Evolutionary conservation across 2,797 vertebrate genomes (phyloP).

Genomic region (Eidolon dupreanum): DNA sequence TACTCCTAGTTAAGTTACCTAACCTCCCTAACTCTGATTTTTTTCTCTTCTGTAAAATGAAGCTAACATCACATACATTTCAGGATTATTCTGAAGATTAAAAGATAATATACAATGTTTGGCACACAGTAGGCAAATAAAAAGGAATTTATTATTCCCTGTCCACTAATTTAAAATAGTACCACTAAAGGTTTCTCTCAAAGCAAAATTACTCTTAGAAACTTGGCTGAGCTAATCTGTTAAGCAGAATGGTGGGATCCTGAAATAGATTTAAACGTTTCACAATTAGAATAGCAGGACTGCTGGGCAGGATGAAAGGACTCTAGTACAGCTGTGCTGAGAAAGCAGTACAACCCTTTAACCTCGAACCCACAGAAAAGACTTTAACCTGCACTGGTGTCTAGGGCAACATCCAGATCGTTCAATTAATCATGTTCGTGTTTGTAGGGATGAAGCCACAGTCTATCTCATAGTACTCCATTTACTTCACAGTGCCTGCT

Average conservation of each 20-base stretch:
- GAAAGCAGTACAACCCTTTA: slow-evolving; percentile 10
- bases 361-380: slow-evolving; percentile 19
- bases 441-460: neutral
- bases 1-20: slow-evolving; percentile 31
- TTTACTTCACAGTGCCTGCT: slow-evolving; percentile 16
- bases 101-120: slow-evolving; percentile 51
- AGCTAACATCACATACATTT: slow-evolving; percentile 50
- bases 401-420: slow-evolving; percentile 2
- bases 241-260: slow-evolving; percentile 17
- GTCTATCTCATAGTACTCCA: neutral
- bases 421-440: neutral
- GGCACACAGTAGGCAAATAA: slow-evolving; percentile 27
- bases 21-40: neutral
- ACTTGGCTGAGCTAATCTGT: slow-evolving; percentile 33
- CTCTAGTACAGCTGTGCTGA: neutral
- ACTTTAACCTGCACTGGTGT: slow-evolving; percentile 10
- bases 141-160: slow-evolving; percentile 44
- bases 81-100: slow-evolving; percentile 47
- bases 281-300: slow-evolving; percentile 36
- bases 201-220: slow-evolving; percentile 59
- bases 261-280: slow-evolving; percentile 22
- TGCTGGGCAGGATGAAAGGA: slow-evolving; percentile 48
- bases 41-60: slow-evolving; percentile 40
- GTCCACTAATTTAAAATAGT: slow-evolving; percentile 57
- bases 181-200: slow-evolving; percentile 43